phyloP scores from a whole-genome alignment of 2,888 invertebrate genomes.

The Pandemis cinnamomeana region DNA sequence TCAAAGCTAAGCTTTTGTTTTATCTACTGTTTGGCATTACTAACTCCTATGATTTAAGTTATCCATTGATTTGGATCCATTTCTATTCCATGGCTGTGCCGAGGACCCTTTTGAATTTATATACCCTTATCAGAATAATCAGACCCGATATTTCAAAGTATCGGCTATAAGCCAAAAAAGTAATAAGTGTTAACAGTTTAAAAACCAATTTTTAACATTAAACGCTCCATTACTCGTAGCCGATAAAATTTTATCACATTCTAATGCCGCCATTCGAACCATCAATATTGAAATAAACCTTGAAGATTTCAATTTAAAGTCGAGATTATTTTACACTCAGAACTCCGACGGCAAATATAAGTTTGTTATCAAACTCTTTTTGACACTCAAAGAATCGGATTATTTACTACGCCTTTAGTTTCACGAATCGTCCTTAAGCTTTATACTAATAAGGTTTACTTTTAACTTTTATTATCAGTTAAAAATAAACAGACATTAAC shows the following conservation, averaged over 20 bases:
- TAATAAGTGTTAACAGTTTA: slow-evolving; percentile 38
- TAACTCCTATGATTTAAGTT: no score
- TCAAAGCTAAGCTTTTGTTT: no score
- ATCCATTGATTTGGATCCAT: neutral
- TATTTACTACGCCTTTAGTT: slow-evolving; percentile 8
- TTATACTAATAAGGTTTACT: neutral
- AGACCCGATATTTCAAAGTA: slow-evolving; percentile 3
- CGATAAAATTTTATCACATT: slow-evolving; percentile 25
- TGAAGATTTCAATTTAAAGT: neutral
- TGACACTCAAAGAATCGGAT: slow-evolving; percentile 13
- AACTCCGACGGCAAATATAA: neutral
- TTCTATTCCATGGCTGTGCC: neutral
- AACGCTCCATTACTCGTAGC: slow-evolving; percentile 27
- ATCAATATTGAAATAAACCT: neutral
- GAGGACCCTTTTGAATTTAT: neutral
- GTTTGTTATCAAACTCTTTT: slow-evolving; percentile 15
- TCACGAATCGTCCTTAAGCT: neutral
- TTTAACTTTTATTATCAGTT: neutral
- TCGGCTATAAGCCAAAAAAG: slow-evolving; percentile 16
- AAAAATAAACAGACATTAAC: slow-evolving; percentile 23
- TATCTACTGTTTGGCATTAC: no score
- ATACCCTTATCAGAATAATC: slow-evolving; percentile 8
- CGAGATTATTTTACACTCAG: neutral
- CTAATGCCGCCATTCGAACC: neutral
- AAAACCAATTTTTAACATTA: slow-evolving; percentile 37